Evolutionary conservation across 2,888 invertebrate genomes (phyloP), one percentile per base, ranked within the genome.

Genomic region (Cremastinae sp.): DNA sequence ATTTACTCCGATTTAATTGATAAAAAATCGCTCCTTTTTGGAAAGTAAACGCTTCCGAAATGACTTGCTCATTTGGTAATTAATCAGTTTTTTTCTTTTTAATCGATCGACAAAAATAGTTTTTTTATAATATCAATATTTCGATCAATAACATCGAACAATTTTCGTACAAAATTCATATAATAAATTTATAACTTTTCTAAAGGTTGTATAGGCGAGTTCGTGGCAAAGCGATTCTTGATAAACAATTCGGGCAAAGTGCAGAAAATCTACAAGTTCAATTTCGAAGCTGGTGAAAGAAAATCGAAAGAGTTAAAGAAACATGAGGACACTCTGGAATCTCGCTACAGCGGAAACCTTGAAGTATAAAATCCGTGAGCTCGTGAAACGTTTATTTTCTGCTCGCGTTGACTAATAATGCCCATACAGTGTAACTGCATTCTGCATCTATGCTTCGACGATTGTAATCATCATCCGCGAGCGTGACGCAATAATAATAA

Each of bases 21-120:
- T 28, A 28, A 28, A 3, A 28, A 28, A 28, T 5, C n/a, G n/a
- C 28, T 28, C 68, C 55, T 62, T 8, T 64, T 69, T 28, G n/a
- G 41, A 37, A 35, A 14, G 45, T 18, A 56, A 35, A n/a, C n/a
- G n/a, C n/a, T n/a, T n/a, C n/a, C n/a, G n/a, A n/a, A n/a, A n/a
- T 71, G 75, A 78, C 75, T 74, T 51, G 71, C 76, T 72, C 64
- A 76, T 78, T 78, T 79, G 79, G 76, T 74, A 78, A 56, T 49
- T 79, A 77, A 53, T n/a, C n/a, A 55, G 55, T 59, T 41, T 62
- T 47, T 41, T 64, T 43, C 28, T 28, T 5, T 2, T 28, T 28
- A 28, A 28, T 28, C 28, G n/a, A 28, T 28, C 5, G 2, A 28
- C 2, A 28, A 28, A 28, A 28, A 28, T 28, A 28, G 28, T 28